These are phyloP conservation scores for Zootermopsis nevadensis DNA, from an alignment of 2,888 invertebrate genomes.

Conservation along the genomic window DNA sequence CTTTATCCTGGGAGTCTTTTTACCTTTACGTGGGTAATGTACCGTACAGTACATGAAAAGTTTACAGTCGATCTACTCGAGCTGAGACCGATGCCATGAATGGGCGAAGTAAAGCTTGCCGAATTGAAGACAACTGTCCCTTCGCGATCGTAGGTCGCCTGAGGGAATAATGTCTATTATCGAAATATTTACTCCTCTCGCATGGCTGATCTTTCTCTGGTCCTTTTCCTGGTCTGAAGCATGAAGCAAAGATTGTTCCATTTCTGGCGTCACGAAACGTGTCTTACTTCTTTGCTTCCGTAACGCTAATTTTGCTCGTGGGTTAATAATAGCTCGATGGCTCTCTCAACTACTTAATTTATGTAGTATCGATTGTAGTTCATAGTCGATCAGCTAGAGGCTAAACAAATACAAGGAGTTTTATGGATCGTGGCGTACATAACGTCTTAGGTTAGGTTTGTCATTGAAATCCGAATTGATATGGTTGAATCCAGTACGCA, in stretches of 20 bases:
- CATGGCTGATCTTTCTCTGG: neutral
- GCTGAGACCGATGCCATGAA: neutral
- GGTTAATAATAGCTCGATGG: too few relatives aligned
- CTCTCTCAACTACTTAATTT: too few relatives aligned
- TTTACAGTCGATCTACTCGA: conserved; percentile 24
- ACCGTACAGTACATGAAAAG: neutral
- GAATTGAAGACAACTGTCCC: conserved; percentile 6
- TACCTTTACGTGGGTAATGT: neutral
- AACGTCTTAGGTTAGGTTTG: too few relatives aligned
- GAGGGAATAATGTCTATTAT: conserved; percentile 19
- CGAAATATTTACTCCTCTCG: conserved; percentile 30
- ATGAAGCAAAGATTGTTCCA: neutral
- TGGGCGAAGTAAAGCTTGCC: neutral
- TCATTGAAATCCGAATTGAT: too few relatives aligned
- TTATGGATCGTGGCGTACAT: too few relatives aligned
- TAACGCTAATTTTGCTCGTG: too few relatives aligned
- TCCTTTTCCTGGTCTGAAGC: neutral
- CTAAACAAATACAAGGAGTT: too few relatives aligned
- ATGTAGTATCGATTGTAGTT: too few relatives aligned
- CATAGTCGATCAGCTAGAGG: too few relatives aligned
- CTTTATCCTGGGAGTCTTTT: neutral
- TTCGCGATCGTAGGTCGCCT: neutral
- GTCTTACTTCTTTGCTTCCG: too few relatives aligned
- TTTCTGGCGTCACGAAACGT: neutral
- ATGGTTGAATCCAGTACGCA: too few relatives aligned